Evolutionary conservation across 2,113 vertebrate genomes (phyloP), one percentile per base, ranked within the genome.

Genomic region (Ammospiza caudacuta): DNA sequence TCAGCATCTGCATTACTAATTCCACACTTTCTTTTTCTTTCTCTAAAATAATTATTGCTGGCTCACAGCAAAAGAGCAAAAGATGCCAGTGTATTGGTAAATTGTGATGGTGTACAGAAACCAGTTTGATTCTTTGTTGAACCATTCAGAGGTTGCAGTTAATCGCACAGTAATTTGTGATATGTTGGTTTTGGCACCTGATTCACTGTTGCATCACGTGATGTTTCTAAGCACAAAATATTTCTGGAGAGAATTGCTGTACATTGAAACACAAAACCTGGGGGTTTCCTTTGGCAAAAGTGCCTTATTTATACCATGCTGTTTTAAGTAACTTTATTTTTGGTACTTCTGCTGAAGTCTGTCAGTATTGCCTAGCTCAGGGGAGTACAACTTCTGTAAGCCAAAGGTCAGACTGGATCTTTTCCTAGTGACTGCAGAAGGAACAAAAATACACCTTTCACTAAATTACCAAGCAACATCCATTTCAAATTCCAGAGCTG

Each of bases 1-100:
- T 97, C 95, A 97, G 98, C 98, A 90, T 98, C 97, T 98, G 98
- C 98, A 74, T 96, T 99, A 99, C 99, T 99, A 99, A 99, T 99
- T 98, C 97, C 98, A 98, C 98, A 98, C 97, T 97, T 96, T 90
- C 89, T 97, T 91, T 93, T 96, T 95, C 95, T 89, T 96, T 95
- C 96, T 97, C 95, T 97, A 87, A 96, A 97, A 96, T 96, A 97
- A 97, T 98, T 95, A 76, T 97, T 97, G 62, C 97, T 89, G 33
- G 89, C 97, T 98, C 97, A 95, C 87, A 96, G 96, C 92, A 91
- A 92, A 89, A 96, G 89, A 90, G 91, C 91, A 95, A 55, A 51
- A 93, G 92, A 95, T 84, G 84, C 88, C 80, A 41, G 62, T 80
- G 69, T 69, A 78, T 85, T 77, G 72, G 90, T 95, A 89, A 91